phyloP scores from a whole-genome alignment of 2,113 vertebrate genomes.

The Strix uralensis region DNA sequence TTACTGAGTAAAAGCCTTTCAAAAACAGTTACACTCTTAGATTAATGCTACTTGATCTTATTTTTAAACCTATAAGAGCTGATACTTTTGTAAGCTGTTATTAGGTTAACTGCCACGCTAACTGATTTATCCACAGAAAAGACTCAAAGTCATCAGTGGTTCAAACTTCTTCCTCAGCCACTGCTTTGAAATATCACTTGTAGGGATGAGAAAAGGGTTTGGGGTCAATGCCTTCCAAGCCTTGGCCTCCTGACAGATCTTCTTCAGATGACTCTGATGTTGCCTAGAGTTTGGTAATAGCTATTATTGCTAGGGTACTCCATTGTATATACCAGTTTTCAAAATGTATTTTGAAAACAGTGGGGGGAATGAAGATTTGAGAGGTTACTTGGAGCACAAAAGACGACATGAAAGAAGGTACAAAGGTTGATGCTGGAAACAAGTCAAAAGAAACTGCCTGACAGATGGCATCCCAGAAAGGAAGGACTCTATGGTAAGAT shows the following conservation, averaged over 20 bases:
- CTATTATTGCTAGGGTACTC: background rate
- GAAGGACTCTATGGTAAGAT: background rate
- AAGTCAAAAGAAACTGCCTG: constrained; percentile 37
- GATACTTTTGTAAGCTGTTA: background rate
- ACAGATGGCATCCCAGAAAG: constrained; percentile 55
- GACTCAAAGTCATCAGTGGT: background rate
- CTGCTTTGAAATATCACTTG: background rate
- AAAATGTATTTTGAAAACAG: constrained; percentile 13
- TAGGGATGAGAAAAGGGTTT: background rate
- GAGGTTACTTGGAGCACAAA: background rate
- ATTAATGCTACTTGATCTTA: background rate
- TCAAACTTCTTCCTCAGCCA: background rate
- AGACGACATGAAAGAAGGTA: constrained; percentile 13
- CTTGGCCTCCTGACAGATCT: background rate
- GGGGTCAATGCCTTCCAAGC: background rate
- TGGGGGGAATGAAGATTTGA: background rate
- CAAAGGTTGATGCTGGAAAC: constrained; percentile 38
- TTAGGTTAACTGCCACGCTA: background rate
- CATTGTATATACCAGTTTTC: background rate
- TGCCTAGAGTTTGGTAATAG: background rate
- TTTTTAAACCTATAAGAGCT: background rate
- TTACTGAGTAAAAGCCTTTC: background rate
- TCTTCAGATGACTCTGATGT: background rate
- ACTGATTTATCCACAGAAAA: background rate
- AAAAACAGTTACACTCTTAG: background rate